Base-by-base conservation (phyloP, 2,888 invertebrate genomes). In the Megastigmus dorsalis region DNA sequence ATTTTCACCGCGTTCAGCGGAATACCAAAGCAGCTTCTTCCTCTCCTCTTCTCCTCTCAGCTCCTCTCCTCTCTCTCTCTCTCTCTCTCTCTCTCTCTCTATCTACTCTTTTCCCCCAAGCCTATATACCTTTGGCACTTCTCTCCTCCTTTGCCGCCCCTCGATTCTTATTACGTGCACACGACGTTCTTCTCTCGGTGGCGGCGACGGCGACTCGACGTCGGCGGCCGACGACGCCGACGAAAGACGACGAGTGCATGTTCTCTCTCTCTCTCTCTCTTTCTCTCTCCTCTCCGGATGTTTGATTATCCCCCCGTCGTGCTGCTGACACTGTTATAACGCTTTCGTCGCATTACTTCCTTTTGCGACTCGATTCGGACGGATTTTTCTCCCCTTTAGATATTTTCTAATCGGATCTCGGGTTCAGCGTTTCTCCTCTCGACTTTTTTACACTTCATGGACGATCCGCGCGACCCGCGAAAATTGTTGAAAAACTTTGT, bases 1-100 rank as follows among this genome's bases (percentile, higher is more conserved):
- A 60, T 57, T 69, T 74, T 65, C 48, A 23, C 30, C 43, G 50
- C 59, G 50, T 15, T 74, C 69, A 63, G 63, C 74, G 48, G 68
- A 66, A 73, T 66, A 59, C 41, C 43, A 3, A 52, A 59, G 52
- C 59, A 52, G 59, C 52, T 23, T 18, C n/a, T 30, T n/a, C 18
- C 26, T 1, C 36, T 0, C 30, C 15, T 30, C 5, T 13, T 20
- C 20, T 26, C n/a, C 15, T 43, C 3, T 26, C 13, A n/a, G n/a
- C n/a, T n/a, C n/a, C n/a, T 15, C 23, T 20, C 20, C 41, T 30
- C 15, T 43, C 3, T 26, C 13, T 18, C 28, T 60, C 9, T 28
- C 23, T 36, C 48, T 36, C 30, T 10, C n/a, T 62, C 9, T 20
- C 38, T 15, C 59, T 26, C 38, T 5, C 4, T n/a, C 43, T 45